Percentiles rank a stretch among this genome's conserved stretches.
Conservation (phyloP, 2,113 vertebrate species). For the Anguilla japonica region DNA sequence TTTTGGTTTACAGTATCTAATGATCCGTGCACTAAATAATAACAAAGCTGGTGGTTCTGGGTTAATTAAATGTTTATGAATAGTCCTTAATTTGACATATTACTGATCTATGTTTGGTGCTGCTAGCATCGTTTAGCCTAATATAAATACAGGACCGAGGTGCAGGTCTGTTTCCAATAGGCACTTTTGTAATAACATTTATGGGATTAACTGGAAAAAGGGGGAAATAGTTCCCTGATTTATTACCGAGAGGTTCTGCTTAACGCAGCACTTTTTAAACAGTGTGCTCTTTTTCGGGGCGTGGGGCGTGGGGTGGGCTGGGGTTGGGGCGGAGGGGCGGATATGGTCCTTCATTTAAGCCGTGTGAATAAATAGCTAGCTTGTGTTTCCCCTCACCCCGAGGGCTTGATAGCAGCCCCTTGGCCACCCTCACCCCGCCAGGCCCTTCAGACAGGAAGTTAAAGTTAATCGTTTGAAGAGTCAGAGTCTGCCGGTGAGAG, state of each 20-base stretch:
- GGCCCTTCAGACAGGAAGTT: slow-evolving; percentile 81
- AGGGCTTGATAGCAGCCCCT: slow-evolving; percentile 68
- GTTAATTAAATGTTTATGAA: slow-evolving; percentile 69
- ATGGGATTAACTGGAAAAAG: slow-evolving; percentile 78
- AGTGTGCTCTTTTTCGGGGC: slow-evolving; percentile 45
- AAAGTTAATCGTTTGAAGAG: slow-evolving; percentile 79
- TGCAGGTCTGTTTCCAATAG: slow-evolving; percentile 65
- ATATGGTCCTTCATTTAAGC: slow-evolving; percentile 54
- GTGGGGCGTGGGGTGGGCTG: neutral
- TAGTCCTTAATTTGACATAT: slow-evolving; percentile 60
- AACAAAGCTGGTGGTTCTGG: slow-evolving; percentile 54
- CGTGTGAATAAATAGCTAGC: slow-evolving; percentile 73
- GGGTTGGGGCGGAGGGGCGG: slow-evolving; percentile 30
- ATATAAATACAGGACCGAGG: slow-evolving; percentile 61
- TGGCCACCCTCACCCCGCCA: slow-evolving; percentile 65
- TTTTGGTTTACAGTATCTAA: slow-evolving; percentile 67
- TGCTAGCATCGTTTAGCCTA: slow-evolving; percentile 50
- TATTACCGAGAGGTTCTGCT: slow-evolving; percentile 75
- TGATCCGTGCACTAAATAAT: slow-evolving; percentile 63
- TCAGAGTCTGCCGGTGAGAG: slow-evolving; percentile 40
- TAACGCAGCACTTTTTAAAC: slow-evolving; percentile 65
- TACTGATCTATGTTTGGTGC: slow-evolving; percentile 50
- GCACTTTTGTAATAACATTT: slow-evolving; percentile 73
- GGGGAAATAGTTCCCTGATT: slow-evolving; percentile 78
- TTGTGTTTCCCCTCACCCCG: slow-evolving; percentile 68